Evolutionary conservation across 2,113 vertebrate genomes (phyloP), one percentile per base, ranked within the genome.

Genomic region (Scomber colias): DNA sequence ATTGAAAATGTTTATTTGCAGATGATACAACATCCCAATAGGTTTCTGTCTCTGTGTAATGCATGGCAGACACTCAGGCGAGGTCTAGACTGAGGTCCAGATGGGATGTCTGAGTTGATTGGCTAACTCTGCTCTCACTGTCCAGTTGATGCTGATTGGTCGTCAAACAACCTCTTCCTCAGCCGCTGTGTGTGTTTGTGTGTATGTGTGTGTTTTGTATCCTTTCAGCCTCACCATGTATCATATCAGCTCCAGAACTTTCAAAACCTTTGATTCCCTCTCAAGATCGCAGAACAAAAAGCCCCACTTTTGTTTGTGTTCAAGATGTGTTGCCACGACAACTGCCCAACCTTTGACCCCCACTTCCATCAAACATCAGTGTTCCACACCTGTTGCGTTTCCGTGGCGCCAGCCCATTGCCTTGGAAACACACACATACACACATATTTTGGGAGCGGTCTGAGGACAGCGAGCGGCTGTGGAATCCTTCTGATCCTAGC

Each of bases 321-420:
- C 51, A 55, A 51, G 59, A 46, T 48, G 17, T 63, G 87, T 93
- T 90, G 51, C 90, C 74, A 89, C 85, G 90, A 89, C 92, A 91
- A 92, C 91, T 46, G 50, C 15, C 21, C 72, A 67, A 91, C 84
- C 92, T 92, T 76, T 92, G 79, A 92, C 86, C 83, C 55, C 45
- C 19, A 35, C 81, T 65, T 75, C 51, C 77, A 81, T 87, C 50
- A 86, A 83, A 81, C 80, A 71, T 77, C 71, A 76, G 50, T 44
- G n/a, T 77, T 85, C 75, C 50, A 31, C 91, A 92, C 91, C 91
- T 95, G 92, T 90, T 92, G 77, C 44, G 35, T 79, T 88, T 82
- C 57, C 56, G 24, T 80, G 86, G 85, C 48, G 61, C 87, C 82
- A 64, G 81, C 44, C 24, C 35, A 79, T 93, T 90, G 70, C 91